phyloP scores from a whole-genome alignment of 2,113 vertebrate species.

The Ursus arctos region DNA sequence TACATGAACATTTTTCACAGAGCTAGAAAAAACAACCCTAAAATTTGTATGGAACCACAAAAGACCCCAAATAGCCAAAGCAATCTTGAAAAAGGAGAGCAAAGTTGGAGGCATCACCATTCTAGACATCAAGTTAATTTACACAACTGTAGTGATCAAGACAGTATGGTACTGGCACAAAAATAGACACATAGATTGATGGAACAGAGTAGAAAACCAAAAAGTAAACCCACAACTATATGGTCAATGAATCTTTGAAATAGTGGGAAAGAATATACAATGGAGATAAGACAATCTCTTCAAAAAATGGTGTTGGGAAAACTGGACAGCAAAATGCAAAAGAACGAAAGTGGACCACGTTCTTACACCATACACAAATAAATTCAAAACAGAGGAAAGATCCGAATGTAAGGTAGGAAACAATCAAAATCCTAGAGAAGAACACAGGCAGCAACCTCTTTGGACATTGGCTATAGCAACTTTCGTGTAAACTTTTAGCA shows the following conservation, averaged over 20 bases:
- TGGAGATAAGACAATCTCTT: background rate
- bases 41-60: background rate
- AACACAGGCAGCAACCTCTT: background rate
- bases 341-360: background rate
- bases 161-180: background rate
- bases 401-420: background rate
- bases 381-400: background rate
- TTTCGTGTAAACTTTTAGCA: background rate
- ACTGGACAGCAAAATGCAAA: background rate
- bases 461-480: background rate
- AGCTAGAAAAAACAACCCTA: background rate
- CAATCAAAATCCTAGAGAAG: background rate
- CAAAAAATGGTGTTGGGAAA: background rate
- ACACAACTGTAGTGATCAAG: background rate
- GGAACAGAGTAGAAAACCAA: background rate
- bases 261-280: background rate
- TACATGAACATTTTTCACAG: background rate
- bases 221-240: background rate
- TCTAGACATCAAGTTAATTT: background rate
- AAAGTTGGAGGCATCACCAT: background rate
- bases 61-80: background rate
- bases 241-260: background rate
- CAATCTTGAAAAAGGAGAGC: background rate
- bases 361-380: background rate
- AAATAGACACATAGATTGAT: background rate